Evolutionary conservation across 2,797 vertebrate genomes (phyloP), one percentile per base, ranked within the genome.

Genomic region (Prionace glauca): DNA sequence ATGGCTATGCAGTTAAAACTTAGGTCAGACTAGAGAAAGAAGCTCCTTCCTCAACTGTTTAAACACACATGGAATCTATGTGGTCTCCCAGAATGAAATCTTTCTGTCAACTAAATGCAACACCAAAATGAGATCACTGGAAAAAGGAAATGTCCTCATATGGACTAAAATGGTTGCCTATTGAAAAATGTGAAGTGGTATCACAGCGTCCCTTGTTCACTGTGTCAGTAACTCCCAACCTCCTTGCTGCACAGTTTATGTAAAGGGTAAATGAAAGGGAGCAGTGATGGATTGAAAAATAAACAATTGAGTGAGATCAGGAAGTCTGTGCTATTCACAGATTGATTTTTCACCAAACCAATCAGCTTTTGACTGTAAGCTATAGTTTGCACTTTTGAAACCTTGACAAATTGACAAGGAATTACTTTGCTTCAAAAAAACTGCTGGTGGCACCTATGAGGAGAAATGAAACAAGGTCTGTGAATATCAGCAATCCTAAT

Each of bases 181-280:
- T 71, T 74, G 71, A 71, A 94, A 71, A 69, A 71, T 8, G 10
- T 72, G 36, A 56, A 69, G 3, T 60, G 45, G 41, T 95, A 71
- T 95, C 71, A 95, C 71, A 77, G 71, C 93, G 32, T 56, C 16
- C 93, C 93, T 95, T 95, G 93, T 77, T 77, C 93, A 72, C 71
- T 69, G 26, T 18, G 41, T 32, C 71, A 29, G 22, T 32, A 20
- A 26, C 93, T 95, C 41, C 93, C 71, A 56, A 50, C 41, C 41
- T 72, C 45, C 71, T 45, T 18, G 50, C 69, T 69, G 18, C 45
- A 26, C 29, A 29, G 67, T 94, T 94, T 94, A 72, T 94, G 29
- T 60, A 77, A 77, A 77, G 45, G 50, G 26, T 20, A 77, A 95
- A 18, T 77, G 71, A 74, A 74, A 77, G 71, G 14, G 71, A n/a